These are phyloP conservation scores for Amaurobius ferox DNA, from an alignment of 2,888 invertebrate genomes.

Conservation along the genomic window DNA sequence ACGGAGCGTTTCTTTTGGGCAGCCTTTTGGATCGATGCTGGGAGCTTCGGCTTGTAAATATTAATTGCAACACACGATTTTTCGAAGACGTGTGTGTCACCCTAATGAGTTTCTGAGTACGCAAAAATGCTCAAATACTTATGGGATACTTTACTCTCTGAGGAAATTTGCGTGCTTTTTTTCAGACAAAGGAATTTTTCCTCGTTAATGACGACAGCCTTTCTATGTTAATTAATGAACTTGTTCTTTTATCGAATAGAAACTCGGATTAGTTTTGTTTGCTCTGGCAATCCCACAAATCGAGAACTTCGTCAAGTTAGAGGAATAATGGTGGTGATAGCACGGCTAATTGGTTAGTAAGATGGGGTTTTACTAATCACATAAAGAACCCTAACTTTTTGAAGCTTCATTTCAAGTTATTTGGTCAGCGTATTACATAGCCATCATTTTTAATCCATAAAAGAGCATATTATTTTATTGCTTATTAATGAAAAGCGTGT, in stretches of 20 bases:
- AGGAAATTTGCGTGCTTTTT: slow-evolving; percentile 42
- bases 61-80: slow-evolving; percentile 66
- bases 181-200: slow-evolving; percentile 38
- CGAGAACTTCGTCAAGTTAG: background rate
- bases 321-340: background rate
- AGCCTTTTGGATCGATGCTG: slow-evolving; percentile 32
- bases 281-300: background rate
- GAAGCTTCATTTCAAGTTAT: background rate
- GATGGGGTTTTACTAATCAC: background rate
- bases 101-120: slow-evolving; percentile 48
- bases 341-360: background rate
- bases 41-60: slow-evolving; percentile 53
- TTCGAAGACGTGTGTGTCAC: slow-evolving; percentile 61
- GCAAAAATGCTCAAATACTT: slow-evolving; percentile 51
- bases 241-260: slow-evolving; percentile 60
- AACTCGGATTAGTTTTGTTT: slow-evolving; percentile 1
- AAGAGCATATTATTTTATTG: no score
- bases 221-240: slow-evolving; percentile 69
- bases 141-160: slow-evolving; percentile 38
- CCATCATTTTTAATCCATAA: no score
- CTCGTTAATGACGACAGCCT: slow-evolving; percentile 64
- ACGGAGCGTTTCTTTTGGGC: no score
- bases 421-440: background rate
- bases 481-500: no score
- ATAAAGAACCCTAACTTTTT: background rate